Percentiles rank a stretch among this genome's conserved stretches.
phyloP scores from a whole-genome alignment of 2,797 vertebrate species.

The Rhincodon typus region DNA sequence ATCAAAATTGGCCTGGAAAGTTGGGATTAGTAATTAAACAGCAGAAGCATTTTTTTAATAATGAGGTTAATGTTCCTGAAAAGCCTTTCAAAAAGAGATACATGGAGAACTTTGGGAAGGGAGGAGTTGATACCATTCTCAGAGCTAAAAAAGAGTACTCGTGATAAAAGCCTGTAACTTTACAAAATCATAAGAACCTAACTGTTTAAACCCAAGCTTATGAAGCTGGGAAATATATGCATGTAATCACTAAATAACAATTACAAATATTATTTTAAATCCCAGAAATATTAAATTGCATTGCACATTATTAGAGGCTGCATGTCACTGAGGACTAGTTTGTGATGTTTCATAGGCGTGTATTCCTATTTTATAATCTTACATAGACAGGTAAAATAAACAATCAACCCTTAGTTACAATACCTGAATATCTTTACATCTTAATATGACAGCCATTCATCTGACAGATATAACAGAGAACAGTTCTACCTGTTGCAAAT shows the following conservation, averaged over 20 bases:
- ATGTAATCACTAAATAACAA: not conserved
- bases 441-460: not conserved
- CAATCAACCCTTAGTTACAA: not conserved
- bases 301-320: not conserved
- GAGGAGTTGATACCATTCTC: not conserved
- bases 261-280: not conserved
- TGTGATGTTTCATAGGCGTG: not conserved
- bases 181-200: not conserved
- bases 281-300: not conserved
- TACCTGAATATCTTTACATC: not conserved
- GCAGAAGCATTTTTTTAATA: not conserved
- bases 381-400: not conserved
- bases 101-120: not conserved
- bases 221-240: not conserved
- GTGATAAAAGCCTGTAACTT: not conserved
- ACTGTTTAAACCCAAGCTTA: not conserved
- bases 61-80: not conserved
- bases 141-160: not conserved
- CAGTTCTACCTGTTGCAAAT: not conserved
- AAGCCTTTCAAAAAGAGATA: not conserved
- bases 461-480: not conserved
- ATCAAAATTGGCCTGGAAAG: not conserved
- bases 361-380: not conserved
- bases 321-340: not conserved
- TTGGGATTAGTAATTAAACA: not conserved